A percentile compares a stretch with the other conserved stretches of the same genome.
Evolutionary conservation across 2,797 vertebrate genomes (phyloP).

Genomic region (Thunnus albacares): DNA sequence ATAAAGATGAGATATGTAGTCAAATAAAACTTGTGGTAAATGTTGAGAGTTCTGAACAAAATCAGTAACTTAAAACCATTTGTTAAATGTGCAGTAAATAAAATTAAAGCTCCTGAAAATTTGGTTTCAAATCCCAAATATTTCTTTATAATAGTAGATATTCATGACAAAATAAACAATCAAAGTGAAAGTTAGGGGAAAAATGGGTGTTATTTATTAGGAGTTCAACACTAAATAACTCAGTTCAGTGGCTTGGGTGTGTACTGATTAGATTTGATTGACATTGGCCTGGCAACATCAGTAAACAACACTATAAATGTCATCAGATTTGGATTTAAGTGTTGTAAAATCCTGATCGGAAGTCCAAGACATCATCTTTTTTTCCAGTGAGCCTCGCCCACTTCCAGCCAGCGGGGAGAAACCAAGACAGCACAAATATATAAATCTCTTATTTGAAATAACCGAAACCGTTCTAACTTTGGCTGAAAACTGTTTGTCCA

Average conservation of each 20-base stretch:
- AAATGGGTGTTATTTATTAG: no score
- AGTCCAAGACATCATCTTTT: neutral
- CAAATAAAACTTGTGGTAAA: neutral
- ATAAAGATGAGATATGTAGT: neutral
- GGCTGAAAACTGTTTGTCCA: no score
- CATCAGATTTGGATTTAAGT: neutral
- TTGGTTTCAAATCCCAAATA: no score
- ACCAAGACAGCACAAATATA: neutral
- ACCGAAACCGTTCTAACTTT: no score
- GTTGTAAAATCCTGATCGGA: neutral
- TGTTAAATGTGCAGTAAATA: neutral
- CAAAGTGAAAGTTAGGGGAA: neutral
- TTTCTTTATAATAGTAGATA: no score
- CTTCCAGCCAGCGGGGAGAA: neutral
- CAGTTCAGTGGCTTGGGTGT: neutral
- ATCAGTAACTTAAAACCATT: neutral
- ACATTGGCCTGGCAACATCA: neutral
- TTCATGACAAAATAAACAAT: neutral
- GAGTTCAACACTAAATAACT: neutral
- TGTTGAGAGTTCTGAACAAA: neutral
- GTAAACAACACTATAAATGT: neutral
- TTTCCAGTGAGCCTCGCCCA: neutral
- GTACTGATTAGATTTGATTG: neutral
- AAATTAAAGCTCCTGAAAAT: no score
- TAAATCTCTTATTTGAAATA: no score